Evolutionary conservation across 64 coral and sea anemone genomes (phyloP).

Genomic region (Hydrozoanthus tunicans): DNA sequence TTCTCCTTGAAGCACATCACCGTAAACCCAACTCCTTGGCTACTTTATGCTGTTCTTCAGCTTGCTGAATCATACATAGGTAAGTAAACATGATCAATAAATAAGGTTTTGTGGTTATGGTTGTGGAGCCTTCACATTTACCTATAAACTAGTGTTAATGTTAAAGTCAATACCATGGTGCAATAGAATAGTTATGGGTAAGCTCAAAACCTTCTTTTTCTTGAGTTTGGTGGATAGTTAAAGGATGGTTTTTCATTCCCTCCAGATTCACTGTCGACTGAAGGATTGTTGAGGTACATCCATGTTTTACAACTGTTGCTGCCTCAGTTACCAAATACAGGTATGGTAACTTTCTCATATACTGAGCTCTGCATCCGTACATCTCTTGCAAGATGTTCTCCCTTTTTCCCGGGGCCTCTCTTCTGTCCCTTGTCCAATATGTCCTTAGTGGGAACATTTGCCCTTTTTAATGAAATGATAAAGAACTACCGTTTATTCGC

Average conservation of each 20-base stretch:
- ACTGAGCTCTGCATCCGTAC: too few species aligned
- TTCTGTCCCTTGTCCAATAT: too few species aligned
- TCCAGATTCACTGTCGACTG: conserved; percentile 7
- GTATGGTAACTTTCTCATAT: not conserved
- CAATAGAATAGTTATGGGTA: too few species aligned
- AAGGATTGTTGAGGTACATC: conserved; percentile 31
- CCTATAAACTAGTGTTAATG: too few species aligned
- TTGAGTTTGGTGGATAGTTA: too few species aligned
- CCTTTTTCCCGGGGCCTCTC: too few species aligned
- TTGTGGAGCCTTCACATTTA: not conserved
- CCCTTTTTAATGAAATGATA: too few species aligned
- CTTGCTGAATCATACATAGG: conserved; percentile 25
- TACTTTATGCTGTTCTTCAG: conserved; percentile 42
- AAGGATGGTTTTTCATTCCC: not conserved
- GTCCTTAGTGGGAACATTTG: too few species aligned
- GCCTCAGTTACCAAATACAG: conserved; percentile 23
- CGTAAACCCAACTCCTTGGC: conserved; percentile 31
- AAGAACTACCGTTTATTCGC: too few species aligned
- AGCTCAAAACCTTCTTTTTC: too few species aligned
- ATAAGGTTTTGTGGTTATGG: not conserved
- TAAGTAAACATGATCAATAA: not conserved
- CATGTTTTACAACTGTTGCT: conserved; percentile 48
- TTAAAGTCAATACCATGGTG: too few species aligned
- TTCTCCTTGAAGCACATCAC: not conserved
- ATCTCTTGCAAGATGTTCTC: too few species aligned